Base-by-base conservation (phyloP, 2,888 invertebrate species). In the Sinopyrophorus schimmeli region DNA sequence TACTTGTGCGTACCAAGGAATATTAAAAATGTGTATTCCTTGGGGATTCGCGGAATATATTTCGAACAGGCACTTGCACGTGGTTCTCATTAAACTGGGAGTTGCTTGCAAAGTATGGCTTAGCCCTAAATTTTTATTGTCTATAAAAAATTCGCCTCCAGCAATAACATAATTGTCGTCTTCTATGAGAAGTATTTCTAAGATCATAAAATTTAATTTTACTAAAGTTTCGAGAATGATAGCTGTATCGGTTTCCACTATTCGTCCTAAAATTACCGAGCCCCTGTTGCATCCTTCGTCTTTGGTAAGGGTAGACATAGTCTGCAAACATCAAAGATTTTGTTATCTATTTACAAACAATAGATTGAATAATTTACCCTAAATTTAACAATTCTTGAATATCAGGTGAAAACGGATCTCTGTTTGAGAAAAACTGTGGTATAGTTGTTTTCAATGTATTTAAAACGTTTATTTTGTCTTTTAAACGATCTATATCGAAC, bases 141-240 rank as follows among this genome's bases (percentile, higher is more conserved):
- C 30, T 11, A 14, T 52, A 43, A 46, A 57, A 47, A 53, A 50
- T 53, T 56, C 50, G 26, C 51, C 56, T 17, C 51, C 46, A 20
- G 21, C 35, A 40, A 27, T 17, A 11, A 30, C 20, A 30, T 30
- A 40, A 20, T 15, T 21, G 21, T 40, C 40, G 15, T 30, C 28
- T 14, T 40, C 40, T 11, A 28, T 40, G 12, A 30, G 5, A 9
- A 40, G 18, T 20, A 28, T 30, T 17, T 40, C 40, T 10, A 40
- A 30, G 1, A 26, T 26, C 37, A 37, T 37, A 3, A 24, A 24
- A 5, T 7, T 10, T 24, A 24, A 3, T 24, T 24, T 24, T 4
- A 24, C 9, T 24, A 24, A 5, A 24, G 5, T 24, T 24, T 24
- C 9, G 3, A 24, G 7, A 24, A 24, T 10, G 7, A 24, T 24